Base-by-base conservation (phyloP, 2,888 invertebrate species). In the Fissipunctia ypsillon region DNA sequence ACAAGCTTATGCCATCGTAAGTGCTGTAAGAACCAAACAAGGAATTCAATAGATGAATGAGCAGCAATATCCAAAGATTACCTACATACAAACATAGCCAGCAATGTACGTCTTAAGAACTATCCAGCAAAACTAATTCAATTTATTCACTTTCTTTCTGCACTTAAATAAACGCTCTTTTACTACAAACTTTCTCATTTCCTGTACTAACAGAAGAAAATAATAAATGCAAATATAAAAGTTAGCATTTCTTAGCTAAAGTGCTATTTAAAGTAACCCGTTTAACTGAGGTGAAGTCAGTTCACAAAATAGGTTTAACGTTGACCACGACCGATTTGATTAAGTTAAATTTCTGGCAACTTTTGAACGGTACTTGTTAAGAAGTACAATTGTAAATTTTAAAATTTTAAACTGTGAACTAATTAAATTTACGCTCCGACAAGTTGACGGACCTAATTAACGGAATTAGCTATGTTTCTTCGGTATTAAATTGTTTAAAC, bases 291-390 rank as follows among this genome's bases (percentile, higher is more conserved):
- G 91, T 93, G 90, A 94, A 94, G 91, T 92, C 93, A 91, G 90
- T 89, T 84, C 93, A 90, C 91, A 89, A 93, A 95, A 95, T 93
- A 92, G 91, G 92, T 94, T 95, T 94, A 93, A 91, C 89, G 83
- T 89, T 89, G 93, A 93, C 94, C 93, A 91, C 93, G 91, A 90
- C 84, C 91, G 93, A 94, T 93, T 91, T 92, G 91, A 95, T 96
- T 95, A 94, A 93, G 91, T 93, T 91, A 91, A 93, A 93, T 81
- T 94, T 91, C 90, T 90, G 89, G 88, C 89, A 95, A 95, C 94
- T 95, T 95, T 94, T 92, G 91, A 93, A 91, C 93, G 87, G 91
- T 89, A 90, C 91, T 91, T 90, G 91, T 90, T 92, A 90, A 88
- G 89, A 90, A 90, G 90, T 88, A 88, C 89, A 92, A 90, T 89